These are phyloP conservation scores for Brachyopa scutellaris DNA, from an alignment of 2,888 invertebrate species.

Conservation along the genomic window DNA sequence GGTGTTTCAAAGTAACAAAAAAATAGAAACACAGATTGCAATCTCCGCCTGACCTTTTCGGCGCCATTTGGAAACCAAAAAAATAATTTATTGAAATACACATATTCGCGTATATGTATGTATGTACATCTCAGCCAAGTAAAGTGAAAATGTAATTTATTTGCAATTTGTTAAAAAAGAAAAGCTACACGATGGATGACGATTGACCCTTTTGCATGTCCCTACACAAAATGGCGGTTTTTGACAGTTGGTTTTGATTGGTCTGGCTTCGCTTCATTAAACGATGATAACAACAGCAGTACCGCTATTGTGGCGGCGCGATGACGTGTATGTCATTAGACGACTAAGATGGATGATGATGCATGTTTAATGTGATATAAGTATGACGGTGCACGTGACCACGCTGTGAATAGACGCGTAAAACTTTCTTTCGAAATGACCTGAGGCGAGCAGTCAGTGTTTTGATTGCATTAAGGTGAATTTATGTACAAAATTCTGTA, in stretches of 20 bases:
- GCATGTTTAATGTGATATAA: slow-evolving; percentile 52
- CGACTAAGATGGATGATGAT: slow-evolving; percentile 62
- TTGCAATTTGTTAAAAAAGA: slow-evolving; percentile 49
- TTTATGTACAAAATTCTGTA: slow-evolving; percentile 14
- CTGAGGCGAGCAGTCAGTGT: slow-evolving; percentile 42
- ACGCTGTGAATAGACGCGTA: background rate
- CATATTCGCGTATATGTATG: background rate
- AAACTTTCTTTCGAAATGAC: slow-evolving; percentile 60
- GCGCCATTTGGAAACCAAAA: slow-evolving; percentile 54
- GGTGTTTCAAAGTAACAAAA: background rate
- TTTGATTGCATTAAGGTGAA: slow-evolving; percentile 8
- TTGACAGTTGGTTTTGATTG: background rate
- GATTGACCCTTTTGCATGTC: background rate
- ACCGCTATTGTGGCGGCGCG: background rate
- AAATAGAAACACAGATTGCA: slow-evolving; percentile 3
- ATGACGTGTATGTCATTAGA: slow-evolving; percentile 1
- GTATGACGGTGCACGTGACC: too few relatives aligned
- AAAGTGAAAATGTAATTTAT: slow-evolving; percentile 59
- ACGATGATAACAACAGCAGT: slow-evolving; percentile 3
- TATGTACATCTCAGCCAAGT: slow-evolving; percentile 10
- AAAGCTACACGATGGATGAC: slow-evolving; percentile 19
- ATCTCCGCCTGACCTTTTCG: slow-evolving; percentile 44
- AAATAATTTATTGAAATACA: slow-evolving; percentile 49
- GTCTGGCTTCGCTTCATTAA: slow-evolving; percentile 38
- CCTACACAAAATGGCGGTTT: background rate